Conservation (phyloP, 1,140 invertebrate species). For the Achroia grisella region DNA sequence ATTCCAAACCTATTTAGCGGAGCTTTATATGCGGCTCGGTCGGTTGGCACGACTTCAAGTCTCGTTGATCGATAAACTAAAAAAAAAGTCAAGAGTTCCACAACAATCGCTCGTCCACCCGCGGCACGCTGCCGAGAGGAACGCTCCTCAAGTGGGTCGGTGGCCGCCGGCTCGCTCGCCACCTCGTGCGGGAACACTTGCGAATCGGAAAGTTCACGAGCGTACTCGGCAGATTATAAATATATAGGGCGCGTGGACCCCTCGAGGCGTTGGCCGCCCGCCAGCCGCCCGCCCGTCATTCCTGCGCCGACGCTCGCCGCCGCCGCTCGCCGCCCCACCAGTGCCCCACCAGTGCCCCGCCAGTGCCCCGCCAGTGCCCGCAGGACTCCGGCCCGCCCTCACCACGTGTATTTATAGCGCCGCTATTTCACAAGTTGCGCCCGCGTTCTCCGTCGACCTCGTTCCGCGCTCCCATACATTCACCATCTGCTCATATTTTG, state of each 20-base stretch:
- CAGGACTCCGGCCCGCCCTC: neutral
- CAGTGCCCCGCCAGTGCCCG: neutral
- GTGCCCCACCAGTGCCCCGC: neutral
- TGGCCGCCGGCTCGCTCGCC: neutral
- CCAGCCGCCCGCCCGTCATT: neutral
- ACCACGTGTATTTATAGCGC: neutral
- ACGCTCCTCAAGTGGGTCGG: slow-evolving; percentile 23
- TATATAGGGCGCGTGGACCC: neutral
- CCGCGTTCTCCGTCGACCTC: neutral
- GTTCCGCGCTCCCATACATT: neutral
- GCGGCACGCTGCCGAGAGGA: slow-evolving; percentile 20
- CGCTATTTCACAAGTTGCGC: neutral
- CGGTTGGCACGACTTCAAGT: too few relatives aligned
- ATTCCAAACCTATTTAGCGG: too few relatives aligned
- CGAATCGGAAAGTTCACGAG: neutral
- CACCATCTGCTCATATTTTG: neutral
- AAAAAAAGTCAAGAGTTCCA: neutral
- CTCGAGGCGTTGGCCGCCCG: neutral
- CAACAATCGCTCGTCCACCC: slow-evolving; percentile 12
- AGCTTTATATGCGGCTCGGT: too few relatives aligned
- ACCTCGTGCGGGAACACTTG: too few relatives aligned
- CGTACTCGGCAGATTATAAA: neutral
- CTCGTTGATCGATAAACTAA: too few relatives aligned
- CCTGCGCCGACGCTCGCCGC: neutral
- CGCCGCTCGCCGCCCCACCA: neutral